Conservation (phyloP, 2,113 vertebrate species). For the Ailuropoda melanoleuca region DNA sequence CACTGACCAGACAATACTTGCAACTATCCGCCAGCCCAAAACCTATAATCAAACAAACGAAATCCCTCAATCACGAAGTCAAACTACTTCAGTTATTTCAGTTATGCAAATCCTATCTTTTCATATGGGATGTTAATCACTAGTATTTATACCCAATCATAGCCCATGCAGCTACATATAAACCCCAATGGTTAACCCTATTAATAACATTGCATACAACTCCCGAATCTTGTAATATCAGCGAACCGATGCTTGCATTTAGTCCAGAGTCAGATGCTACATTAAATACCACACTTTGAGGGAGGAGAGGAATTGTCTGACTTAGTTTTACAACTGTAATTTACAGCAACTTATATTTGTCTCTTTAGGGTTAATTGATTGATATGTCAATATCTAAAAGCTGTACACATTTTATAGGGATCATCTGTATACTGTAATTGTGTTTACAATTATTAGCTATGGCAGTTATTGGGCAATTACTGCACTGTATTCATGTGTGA, state of each 20-base stretch:
- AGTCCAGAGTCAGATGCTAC: neutral
- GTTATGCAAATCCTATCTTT: conserved; percentile 63
- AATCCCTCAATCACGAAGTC: conserved; percentile 45
- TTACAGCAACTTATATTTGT: neutral
- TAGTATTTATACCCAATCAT: neutral
- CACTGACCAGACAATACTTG: conserved; percentile 92
- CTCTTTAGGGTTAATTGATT: neutral
- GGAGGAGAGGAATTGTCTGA: too few relatives aligned
- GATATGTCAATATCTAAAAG: neutral
- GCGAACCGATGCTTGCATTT: neutral
- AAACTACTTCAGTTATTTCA: conserved; percentile 21
- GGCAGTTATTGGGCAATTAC: neutral
- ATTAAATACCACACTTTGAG: neutral
- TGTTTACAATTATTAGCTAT: neutral
- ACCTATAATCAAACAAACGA: conserved; percentile 85
- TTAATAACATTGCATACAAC: neutral
- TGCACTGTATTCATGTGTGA: neutral
- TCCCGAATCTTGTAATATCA: neutral
- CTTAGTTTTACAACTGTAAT: neutral
- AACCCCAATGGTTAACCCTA: neutral
- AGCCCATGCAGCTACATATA: neutral
- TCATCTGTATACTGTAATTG: neutral
- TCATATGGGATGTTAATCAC: neutral
- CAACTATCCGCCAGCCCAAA: conserved; percentile 92
- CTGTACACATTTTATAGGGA: neutral